Base-by-base conservation (phyloP, 2,113 vertebrate genomes). In the Telmatochromis sp. region DNA sequence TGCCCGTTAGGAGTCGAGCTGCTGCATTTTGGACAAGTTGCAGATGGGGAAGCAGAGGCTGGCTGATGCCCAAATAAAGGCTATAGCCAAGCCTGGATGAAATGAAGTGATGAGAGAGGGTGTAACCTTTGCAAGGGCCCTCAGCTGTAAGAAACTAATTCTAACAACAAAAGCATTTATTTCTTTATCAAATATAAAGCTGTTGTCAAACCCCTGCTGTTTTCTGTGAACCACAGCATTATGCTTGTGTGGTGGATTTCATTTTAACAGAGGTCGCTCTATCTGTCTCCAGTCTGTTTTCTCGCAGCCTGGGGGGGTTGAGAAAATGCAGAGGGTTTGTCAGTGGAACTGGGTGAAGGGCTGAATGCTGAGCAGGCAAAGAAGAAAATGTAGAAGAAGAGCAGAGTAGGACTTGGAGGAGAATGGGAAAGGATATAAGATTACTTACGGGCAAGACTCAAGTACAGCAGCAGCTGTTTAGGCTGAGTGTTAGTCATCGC, bases 381-480 rank as follows among this genome's bases (percentile, higher is more conserved):
- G 14, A 37, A 19, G 23, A 28, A 50, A 81, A 53, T 80, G 50
- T 87, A 81, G 81, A 82, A 80, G 89, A 83, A 80, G 58, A 71
- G 37, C 17, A 54, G 42, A 80, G 37, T 11, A 40, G 50, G 78
- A 82, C 79, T 82, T 42, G 10, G 12, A 37, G 42, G 47, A 86
- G 83, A 87, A 60, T 51, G 50, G 87, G 81, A 87, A 35, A 35
- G 33, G 87, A 91, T 87, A 88, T 81, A 80, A n/a, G 11, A 80
- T 89, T 87, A 86, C 89, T 93, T 93, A 94, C 93, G 85, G 93
- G 92, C 86, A 92, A 90, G 85, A 84, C 83, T 84, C 80, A 93
- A 93, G 86, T 86, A 80, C 19, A 58, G 73, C 84, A 87, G 91
- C 94, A 95, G 94, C 94, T 95, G 94, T 91, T 94, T 89, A 68